Base-by-base conservation (phyloP, 2,797 vertebrate species). In the Brachymystax lenok region DNA sequence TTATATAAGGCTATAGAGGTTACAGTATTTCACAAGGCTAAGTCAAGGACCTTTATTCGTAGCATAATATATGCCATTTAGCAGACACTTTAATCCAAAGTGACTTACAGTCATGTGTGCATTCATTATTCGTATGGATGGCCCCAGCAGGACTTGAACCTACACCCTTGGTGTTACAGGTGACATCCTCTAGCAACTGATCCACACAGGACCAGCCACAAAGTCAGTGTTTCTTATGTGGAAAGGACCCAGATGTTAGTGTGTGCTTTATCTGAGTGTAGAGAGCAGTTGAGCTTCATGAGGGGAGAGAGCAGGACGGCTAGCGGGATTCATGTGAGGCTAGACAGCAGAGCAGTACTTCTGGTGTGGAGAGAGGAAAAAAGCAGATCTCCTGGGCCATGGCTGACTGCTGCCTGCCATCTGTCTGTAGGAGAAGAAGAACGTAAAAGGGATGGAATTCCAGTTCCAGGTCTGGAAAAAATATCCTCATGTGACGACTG, bases 381-480 rank as follows among this genome's bases (percentile, higher is more conserved):
- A 76, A 92, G 88, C 71, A 77, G 82, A 90, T 92, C 92, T 92
- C 88, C 84, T 75, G 89, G 88, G 89, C 78, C 51, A 3, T 14
- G 30, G 40, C 59, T 84, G 79, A 74, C 16, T 79, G 79, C 79
- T 83, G 78, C 46, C 74, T 88, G 84, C 86, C 80, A 81, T 85
- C 86, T 77, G 74, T 83, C 79, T 46, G 40, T 46, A 85, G 19
- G 56, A 21, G 19, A 8, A 66, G 78, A 74, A 82, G 77, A 59
- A 88, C 27, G n/a, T 76, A 73, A 84, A 84, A 73, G 66, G 74
- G 21, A 79, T 87, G 85, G 88, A 91, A 82, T 89, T 89, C 82
- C 75, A 88, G 89, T 88, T 89, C 81, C 74, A 88, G 88, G 77
- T 86, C 85, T 89, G 90, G 90, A 91, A 94, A 88, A 93, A 92